Conservation (phyloP, 2,113 vertebrate genomes). For the Calypte anna region DNA sequence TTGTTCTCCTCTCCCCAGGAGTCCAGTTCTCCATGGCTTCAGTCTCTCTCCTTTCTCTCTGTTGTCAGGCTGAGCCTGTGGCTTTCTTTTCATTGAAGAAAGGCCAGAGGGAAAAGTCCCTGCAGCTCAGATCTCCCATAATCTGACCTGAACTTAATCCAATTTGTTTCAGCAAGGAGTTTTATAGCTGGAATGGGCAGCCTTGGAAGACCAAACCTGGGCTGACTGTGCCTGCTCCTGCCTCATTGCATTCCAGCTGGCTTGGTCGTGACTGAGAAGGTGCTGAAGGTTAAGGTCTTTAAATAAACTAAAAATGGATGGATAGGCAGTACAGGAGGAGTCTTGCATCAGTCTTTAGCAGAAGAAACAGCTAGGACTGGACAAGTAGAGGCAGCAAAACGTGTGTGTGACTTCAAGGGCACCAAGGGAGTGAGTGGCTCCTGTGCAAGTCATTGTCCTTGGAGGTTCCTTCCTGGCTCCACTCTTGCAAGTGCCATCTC, state of each 20-base stretch:
- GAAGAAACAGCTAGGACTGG: neutral
- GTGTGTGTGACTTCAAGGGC: neutral
- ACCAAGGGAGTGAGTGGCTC: neutral
- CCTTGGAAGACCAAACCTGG: neutral
- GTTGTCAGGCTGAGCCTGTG: neutral
- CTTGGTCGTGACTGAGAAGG: neutral
- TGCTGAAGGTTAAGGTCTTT: neutral
- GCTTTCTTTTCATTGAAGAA: neutral
- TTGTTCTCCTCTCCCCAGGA: constrained; percentile 5
- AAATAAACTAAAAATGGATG: neutral
- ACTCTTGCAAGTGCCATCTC: neutral
- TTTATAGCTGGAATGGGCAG: neutral
- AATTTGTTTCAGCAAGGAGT: neutral
- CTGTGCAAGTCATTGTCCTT: neutral
- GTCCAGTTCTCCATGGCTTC: neutral
- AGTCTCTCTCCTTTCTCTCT: neutral
- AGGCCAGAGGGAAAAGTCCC: neutral
- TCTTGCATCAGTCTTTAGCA: neutral
- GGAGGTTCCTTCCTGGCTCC: neutral
- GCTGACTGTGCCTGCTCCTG: neutral
- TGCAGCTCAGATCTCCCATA: neutral
- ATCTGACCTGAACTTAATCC: constrained; percentile 26
- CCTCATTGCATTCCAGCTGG: neutral
- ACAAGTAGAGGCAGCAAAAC: neutral
- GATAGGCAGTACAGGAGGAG: neutral